Evolutionary conservation across 2,797 vertebrate genomes (phyloP).

Genomic region (Psittacula echo): DNA sequence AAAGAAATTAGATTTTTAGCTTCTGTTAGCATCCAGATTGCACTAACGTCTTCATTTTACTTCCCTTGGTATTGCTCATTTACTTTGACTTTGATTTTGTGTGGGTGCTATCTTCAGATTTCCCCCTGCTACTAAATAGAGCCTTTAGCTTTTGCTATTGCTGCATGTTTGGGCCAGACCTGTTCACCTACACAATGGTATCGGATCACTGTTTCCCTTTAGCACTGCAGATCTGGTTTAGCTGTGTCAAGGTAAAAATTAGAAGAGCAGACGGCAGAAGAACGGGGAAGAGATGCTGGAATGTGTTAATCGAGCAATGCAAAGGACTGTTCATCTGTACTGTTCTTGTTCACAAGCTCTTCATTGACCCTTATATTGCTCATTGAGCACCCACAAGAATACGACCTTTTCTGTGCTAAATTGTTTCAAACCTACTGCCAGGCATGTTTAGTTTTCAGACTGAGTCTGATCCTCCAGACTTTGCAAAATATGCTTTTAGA

Average conservation of each 20-base stretch:
- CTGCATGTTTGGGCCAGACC: neutral
- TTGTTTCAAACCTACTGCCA: neutral
- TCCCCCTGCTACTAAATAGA: neutral
- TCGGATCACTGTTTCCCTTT: neutral
- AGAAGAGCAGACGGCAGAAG: neutral
- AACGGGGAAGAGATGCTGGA: neutral
- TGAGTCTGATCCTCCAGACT: neutral
- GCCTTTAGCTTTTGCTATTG: neutral
- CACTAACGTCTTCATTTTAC: neutral
- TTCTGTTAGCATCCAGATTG: neutral
- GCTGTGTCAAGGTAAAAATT: neutral
- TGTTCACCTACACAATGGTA: neutral
- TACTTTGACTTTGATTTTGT: neutral
- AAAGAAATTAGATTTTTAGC: neutral
- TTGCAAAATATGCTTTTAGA: neutral
- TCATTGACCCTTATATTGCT: neutral
- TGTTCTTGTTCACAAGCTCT: neutral
- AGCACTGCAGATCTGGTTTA: neutral
- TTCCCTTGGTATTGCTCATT: neutral
- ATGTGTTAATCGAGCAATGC: neutral
- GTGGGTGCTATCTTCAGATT: neutral
- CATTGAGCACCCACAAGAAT: neutral
- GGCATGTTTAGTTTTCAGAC: neutral
- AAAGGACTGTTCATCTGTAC: neutral
- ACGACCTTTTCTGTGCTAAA: neutral